Conservation (phyloP, 2,797 vertebrate genomes). For the Chelmon rostratus region DNA sequence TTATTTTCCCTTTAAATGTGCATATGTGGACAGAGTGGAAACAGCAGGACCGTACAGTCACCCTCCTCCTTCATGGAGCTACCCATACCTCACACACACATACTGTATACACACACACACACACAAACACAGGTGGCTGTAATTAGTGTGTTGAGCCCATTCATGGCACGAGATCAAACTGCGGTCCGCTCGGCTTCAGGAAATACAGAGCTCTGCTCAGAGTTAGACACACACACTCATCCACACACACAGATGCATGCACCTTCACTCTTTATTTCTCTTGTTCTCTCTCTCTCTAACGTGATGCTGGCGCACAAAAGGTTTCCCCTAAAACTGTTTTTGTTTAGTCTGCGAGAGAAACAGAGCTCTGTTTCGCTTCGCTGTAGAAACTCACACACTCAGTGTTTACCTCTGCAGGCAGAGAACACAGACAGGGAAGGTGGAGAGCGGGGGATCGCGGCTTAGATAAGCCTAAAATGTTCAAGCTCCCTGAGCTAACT, state of each 20-base stretch:
- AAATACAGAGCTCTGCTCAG: slow-evolving; percentile 66
- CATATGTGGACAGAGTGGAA: slow-evolving; percentile 56
- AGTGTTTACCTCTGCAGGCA: slow-evolving; percentile 49
- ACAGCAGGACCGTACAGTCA: slow-evolving; percentile 65
- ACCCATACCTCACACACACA: slow-evolving; percentile 39
- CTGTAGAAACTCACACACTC: slow-evolving; percentile 42
- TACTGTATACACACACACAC: slow-evolving; percentile 34
- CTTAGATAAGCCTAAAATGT: slow-evolving; percentile 52
- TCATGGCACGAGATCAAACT: slow-evolving; percentile 82
- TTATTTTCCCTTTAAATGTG: slow-evolving; percentile 39
- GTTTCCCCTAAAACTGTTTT: slow-evolving; percentile 62
- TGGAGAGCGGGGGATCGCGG: slow-evolving; percentile 61
- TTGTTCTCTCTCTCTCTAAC: slow-evolving; percentile 41
- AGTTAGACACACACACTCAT: slow-evolving; percentile 66
- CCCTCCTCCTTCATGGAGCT: slow-evolving; percentile 38
- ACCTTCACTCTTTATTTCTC: slow-evolving; percentile 64
- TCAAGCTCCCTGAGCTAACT: slow-evolving; percentile 42
- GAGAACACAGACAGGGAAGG: slow-evolving; percentile 46
- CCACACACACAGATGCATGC: slow-evolving; percentile 42
- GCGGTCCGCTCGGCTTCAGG: slow-evolving; percentile 68
- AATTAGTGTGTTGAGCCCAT: slow-evolving; percentile 81
- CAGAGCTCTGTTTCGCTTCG: slow-evolving; percentile 53
- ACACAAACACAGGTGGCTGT: slow-evolving; percentile 81
- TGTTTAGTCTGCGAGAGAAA: slow-evolving; percentile 79
- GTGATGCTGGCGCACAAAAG: slow-evolving; percentile 54